A percentile compares a stretch with the other conserved stretches of the same genome.
phyloP scores from a whole-genome alignment of 1,140 invertebrate species.

The Triops cancriformis region DNA sequence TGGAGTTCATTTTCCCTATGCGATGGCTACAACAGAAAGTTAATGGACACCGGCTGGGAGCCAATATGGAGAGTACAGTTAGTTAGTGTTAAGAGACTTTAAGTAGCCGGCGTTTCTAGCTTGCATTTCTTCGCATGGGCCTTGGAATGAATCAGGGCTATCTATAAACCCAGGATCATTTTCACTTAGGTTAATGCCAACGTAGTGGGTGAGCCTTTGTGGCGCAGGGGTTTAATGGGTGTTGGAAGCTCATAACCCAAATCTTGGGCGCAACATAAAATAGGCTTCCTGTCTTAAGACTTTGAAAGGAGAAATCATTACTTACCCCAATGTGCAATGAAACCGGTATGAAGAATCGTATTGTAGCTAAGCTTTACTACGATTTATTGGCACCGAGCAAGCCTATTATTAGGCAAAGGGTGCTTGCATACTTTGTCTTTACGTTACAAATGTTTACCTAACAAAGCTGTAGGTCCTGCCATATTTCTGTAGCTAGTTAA shows the following conservation, averaged over 20 bases:
- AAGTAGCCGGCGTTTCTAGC: neutral
- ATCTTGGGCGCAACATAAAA: neutral
- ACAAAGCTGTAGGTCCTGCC: too few species aligned
- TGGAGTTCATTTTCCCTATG: neutral
- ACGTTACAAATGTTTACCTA: too few species aligned
- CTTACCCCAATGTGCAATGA: too few species aligned
- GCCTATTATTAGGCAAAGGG: too few species aligned
- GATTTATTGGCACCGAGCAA: too few species aligned
- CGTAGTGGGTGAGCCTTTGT: neutral
- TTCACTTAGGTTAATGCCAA: neutral
- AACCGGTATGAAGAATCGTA: too few species aligned
- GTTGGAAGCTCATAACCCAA: neutral
- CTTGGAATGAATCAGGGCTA: neutral
- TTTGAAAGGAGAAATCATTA: neutral
- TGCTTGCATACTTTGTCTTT: too few species aligned
- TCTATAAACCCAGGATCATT: neutral
- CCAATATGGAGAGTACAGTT: neutral
- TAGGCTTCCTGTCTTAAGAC: neutral
- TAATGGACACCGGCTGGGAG: slow-evolving; percentile 3
- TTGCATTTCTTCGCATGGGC: neutral
- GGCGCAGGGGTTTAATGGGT: neutral
- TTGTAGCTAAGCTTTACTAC: too few species aligned
- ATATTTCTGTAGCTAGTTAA: too few species aligned
- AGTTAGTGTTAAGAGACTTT: neutral
- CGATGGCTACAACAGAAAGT: neutral